A percentile compares a stretch with the other conserved stretches of the same genome.
phyloP scores from a whole-genome alignment of 2,113 vertebrate species.

The Petrocephalus microphthalmus region DNA sequence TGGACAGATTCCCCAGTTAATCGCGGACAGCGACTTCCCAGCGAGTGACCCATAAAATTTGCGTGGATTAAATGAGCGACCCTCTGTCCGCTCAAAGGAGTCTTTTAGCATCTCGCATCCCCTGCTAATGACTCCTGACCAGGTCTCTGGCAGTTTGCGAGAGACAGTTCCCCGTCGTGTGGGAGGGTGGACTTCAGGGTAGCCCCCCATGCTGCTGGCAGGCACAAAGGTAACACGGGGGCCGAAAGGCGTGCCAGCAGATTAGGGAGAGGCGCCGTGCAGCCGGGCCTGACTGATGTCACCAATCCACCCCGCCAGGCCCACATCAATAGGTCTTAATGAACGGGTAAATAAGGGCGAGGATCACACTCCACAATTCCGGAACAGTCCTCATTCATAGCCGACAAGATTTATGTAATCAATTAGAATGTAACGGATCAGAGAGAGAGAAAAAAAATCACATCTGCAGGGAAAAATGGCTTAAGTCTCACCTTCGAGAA shows the following conservation, averaged over 20 bases:
- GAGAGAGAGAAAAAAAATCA: constrained; percentile 91
- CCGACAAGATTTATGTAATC: constrained; percentile 99
- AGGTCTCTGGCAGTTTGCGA: neutral
- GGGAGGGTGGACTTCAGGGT: neutral
- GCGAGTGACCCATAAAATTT: neutral
- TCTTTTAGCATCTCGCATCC: neutral
- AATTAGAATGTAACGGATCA: constrained; percentile 98
- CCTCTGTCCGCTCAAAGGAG: neutral
- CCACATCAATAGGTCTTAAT: constrained; percentile 99
- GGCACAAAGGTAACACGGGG: neutral
- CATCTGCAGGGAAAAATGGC: constrained; percentile 94
- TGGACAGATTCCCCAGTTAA: neutral
- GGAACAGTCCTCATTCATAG: constrained; percentile 99
- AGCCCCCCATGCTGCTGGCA: neutral
- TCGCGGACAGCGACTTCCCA: neutral
- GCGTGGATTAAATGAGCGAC: neutral
- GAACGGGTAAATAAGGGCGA: constrained; percentile 99
- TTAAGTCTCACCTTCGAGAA: constrained; percentile 84
- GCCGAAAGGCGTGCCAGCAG: constrained; percentile 96
- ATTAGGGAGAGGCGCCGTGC: constrained; percentile 99
- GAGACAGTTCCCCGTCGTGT: neutral
- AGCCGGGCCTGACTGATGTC: constrained; percentile 95
- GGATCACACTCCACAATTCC: constrained; percentile 99
- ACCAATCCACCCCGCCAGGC: constrained; percentile 91
- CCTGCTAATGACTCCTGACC: neutral